Conservation (phyloP, 2,888 invertebrate species). For the Panopea generosa region DNA sequence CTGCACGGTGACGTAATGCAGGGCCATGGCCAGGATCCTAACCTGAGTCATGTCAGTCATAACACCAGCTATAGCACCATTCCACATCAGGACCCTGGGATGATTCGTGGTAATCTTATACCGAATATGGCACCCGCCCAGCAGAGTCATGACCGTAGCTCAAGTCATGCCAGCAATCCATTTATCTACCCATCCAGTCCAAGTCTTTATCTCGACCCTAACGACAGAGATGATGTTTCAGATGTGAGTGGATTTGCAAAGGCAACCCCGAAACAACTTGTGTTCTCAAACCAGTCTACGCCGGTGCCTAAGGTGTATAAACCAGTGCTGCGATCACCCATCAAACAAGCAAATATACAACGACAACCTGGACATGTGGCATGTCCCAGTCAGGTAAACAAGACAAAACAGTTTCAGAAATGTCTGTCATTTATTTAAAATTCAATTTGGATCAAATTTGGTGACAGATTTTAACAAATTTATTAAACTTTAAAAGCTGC, state of each 20-base stretch:
- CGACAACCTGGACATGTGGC: neutral
- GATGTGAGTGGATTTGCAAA: slow-evolving; percentile 68
- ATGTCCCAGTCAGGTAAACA: neutral
- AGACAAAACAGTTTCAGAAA: too few relatives aligned
- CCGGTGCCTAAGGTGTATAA: slow-evolving; percentile 56
- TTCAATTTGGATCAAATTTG: too few relatives aligned
- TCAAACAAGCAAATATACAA: slow-evolving; percentile 48
- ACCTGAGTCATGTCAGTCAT: slow-evolving; percentile 52
- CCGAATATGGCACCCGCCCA: neutral
- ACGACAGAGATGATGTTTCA: slow-evolving; percentile 64
- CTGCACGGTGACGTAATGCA: slow-evolving; percentile 4
- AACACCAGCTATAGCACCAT: slow-evolving; percentile 59
- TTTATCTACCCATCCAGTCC: slow-evolving; percentile 69
- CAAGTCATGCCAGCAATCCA: slow-evolving; percentile 39
- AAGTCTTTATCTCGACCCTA: slow-evolving; percentile 63
- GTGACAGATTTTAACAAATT: too few relatives aligned
- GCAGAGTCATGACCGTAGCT: slow-evolving; percentile 4
- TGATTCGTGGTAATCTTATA: slow-evolving; percentile 10
- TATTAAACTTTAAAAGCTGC: too few relatives aligned
- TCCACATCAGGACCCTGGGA: slow-evolving; percentile 39
- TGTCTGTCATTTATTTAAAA: too few relatives aligned
- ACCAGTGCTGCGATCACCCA: slow-evolving; percentile 71
- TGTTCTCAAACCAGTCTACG: slow-evolving; percentile 69
- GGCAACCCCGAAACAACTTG: slow-evolving; percentile 70
- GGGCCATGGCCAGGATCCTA: slow-evolving; percentile 24